A percentile compares a stretch with the other conserved stretches of the same genome.
phyloP scores from a whole-genome alignment of 35 echinoderm and acorn worm species.

The Chiridota heheva region DNA sequence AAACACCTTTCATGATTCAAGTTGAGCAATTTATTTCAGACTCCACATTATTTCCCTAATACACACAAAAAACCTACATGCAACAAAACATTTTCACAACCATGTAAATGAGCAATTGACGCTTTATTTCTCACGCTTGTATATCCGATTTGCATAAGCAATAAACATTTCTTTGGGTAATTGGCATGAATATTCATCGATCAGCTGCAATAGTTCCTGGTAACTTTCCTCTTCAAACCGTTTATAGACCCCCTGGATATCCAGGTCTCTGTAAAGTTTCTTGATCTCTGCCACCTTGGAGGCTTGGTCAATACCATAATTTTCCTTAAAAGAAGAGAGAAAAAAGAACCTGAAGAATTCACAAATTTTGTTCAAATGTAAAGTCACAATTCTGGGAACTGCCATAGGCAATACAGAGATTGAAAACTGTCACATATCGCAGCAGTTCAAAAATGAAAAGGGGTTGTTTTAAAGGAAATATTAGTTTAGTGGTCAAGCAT shows the following conservation, averaged over 20 bases:
- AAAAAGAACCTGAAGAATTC: background rate
- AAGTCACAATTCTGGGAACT: background rate
- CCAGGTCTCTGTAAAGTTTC: slow-evolving; percentile 68
- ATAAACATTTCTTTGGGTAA: slow-evolving; percentile 91
- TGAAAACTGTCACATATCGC: background rate
- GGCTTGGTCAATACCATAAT: slow-evolving; percentile 80
- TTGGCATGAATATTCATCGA: slow-evolving; percentile 40
- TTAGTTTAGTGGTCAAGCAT: too few species aligned
- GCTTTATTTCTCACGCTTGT: slow-evolving; percentile 85
- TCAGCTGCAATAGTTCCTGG: slow-evolving; percentile 54
- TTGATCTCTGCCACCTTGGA: slow-evolving; percentile 74
- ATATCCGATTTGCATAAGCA: slow-evolving; percentile 84
- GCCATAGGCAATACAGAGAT: background rate
- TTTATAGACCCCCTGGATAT: slow-evolving; percentile 54
- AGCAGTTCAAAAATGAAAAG: too few species aligned
- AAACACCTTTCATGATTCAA: too few species aligned
- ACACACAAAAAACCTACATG: too few species aligned
- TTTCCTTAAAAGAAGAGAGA: slow-evolving; percentile 54
- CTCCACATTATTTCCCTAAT: too few species aligned
- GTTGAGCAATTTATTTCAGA: too few species aligned
- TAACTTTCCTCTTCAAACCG: slow-evolving; percentile 82
- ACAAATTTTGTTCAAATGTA: background rate
- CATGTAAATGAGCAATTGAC: too few species aligned
- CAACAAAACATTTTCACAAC: too few species aligned
- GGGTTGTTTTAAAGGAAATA: too few species aligned